Base-by-base conservation (phyloP, 2,113 vertebrate species). In the Rhegmatorhina hoffmannsi region DNA sequence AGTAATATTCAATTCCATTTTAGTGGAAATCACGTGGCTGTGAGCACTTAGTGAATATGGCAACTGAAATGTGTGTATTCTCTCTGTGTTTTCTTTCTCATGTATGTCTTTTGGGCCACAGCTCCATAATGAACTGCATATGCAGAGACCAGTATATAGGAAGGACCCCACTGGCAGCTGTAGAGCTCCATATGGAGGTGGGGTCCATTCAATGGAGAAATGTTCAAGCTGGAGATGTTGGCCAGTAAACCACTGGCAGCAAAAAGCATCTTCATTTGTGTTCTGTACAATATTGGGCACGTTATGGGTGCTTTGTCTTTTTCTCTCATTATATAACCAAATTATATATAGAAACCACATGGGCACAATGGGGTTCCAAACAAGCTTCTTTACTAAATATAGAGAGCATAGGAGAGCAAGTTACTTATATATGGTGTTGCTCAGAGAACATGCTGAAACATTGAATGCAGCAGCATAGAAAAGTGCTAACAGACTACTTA, bases 291-390 rank as follows among this genome's bases (percentile, higher is more conserved):
- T 90, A 84, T 55, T 0, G 29, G 86, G 59, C 62, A 89, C 69
- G 40, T 86, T 90, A 87, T 44, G 68, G 47, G 29, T 96, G 63
- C 82, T 96, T 92, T 96, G 87, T 88, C 64, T 93, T 85, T 79
- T 93, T 74, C 29, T 93, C 69, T 88, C 73, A 64, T 96, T 84
- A 91, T 89, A 66, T 84, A 94, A 92, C 62, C 63, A 87, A 86
- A 96, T 78, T 89, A 93, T 84, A 72, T 90, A 95, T 92, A 88
- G 83, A 95, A 96, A 92, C 79, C 96, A 96, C 92, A 96, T 96
- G 95, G 49, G 59, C 79, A 84, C 85, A 78, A 56, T 49, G 11
- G 93, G 94, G 79, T 84, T 95, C 93, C 92, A 94, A 94, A 83
- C 13, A 93, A 88, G 20, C 34, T 69, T 84, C 74, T 95, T 94